Conservation (phyloP, 2,888 invertebrate genomes). For the Tenodera sinensis region DNA sequence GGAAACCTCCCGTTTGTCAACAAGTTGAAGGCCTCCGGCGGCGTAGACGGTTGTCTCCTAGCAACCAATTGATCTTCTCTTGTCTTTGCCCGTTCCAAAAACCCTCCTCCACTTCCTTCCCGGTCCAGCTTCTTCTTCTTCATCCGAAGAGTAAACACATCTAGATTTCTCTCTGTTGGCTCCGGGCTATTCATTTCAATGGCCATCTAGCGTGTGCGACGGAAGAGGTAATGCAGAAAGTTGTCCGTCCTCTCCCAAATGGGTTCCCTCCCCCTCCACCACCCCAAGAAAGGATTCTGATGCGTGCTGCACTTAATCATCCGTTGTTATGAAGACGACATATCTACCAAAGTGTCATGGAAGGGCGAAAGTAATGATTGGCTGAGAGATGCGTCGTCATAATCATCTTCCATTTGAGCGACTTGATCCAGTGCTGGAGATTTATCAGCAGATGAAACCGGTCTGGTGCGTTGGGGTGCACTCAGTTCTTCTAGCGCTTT, state of each 20-base stretch:
- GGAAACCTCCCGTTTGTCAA: slow-evolving; percentile 11
- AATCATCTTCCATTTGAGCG: not conserved
- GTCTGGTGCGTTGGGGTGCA: not conserved
- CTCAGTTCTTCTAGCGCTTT: not conserved
- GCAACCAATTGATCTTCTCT: slow-evolving; percentile 25
- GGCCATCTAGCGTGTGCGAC: not conserved
- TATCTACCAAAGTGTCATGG: not conserved
- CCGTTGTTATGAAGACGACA: not conserved
- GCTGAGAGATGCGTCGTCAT: not conserved
- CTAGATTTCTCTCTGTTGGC: not conserved
- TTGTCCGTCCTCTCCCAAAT: not conserved
- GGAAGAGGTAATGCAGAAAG: not conserved
- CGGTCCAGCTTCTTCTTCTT: not conserved
- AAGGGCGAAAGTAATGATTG: not conserved
- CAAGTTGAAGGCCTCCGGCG: slow-evolving; percentile 1
- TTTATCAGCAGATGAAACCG: not conserved
- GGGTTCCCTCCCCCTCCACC: not conserved
- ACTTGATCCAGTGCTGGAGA: not conserved
- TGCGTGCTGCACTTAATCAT: not conserved
- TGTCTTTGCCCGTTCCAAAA: slow-evolving; percentile 17
- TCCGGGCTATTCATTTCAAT: not conserved
- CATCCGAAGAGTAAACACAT: not conserved
- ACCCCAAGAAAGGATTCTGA: not conserved
- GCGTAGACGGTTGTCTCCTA: slow-evolving; percentile 10
- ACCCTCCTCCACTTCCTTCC: not conserved